Base-by-base conservation (phyloP, 2,797 vertebrate species). In the Pseudomugil gertrudae region DNA sequence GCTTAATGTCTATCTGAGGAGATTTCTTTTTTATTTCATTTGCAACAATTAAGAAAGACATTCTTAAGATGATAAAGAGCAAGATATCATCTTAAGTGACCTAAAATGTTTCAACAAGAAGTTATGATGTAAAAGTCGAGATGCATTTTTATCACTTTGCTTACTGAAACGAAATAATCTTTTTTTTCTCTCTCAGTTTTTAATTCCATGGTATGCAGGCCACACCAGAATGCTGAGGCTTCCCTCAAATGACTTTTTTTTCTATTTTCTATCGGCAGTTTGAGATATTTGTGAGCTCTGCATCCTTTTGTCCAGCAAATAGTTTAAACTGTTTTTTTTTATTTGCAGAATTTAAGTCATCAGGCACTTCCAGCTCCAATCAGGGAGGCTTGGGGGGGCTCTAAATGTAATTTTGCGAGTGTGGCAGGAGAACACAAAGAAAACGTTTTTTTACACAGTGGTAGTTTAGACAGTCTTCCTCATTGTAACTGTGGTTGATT, bases 301-400 rank as follows among this genome's bases (percentile, higher is more conserved):
- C 48, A 30, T 67, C 36, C 51, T 45, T 63, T 69, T 35, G 48
- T 52, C 56, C 21, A 60, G 60, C 27, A 55, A 63, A 40, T 48
- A 52, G 45, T 38, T 11, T 66, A n/a, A 45, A n/a, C 36, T 76
- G 33, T 76, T 77, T 63, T 21, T 73, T 32, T 82, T 69, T 69
- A 57, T 32, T 69, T 35, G 19, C 53, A 43, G 36, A 79, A 29
- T 15, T 33, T 17, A 68, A 61, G 30, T 73, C 38, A 63, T 64
- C 60, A 9, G 23, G 13, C 30, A 62, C n/a, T 72, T 67, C 43
- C 63, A 33, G 56, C 53, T 63, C 32, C 54, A 64, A 66, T 68
- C 30, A 58, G 32, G 9, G 24, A 27, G 35, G 13, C 24, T 30
- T 68, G 32, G 57, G 57, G 33, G 27, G 26, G 64, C 59, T 78